Base-by-base conservation (phyloP, 2,113 vertebrate genomes). In the Trinectes maculatus region DNA sequence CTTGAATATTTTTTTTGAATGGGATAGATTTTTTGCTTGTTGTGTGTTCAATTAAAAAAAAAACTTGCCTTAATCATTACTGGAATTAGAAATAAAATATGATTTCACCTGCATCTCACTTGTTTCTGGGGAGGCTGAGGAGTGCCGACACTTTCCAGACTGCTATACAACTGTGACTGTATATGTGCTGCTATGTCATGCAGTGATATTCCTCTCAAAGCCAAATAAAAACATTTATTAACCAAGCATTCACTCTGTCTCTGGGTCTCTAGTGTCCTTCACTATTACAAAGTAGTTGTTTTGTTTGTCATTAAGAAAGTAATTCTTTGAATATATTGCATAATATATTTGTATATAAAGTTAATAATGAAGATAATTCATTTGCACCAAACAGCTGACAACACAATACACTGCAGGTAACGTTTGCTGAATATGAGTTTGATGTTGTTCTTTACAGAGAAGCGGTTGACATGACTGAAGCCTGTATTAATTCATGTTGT, bases 161-260 rank as follows among this genome's bases (percentile, higher is more conserved):
- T 88, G 87, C 87, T 91, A 65, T 72, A 80, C 83, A 82, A 89
- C 89, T 92, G 89, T 91, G 90, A 91, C 81, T 82, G 83, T 86
- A 72, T 84, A 74, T 49, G 55, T 86, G 86, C 90, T 91, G 92
- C 89, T 90, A 63, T 66, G 56, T 88, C 80, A 90, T 85, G 85
- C 83, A 91, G 89, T 91, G 80, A 84, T 84, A 56, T 85, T 89
- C 74, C 77, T 84, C 77, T 88, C 84, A 85, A 92, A 91, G 90
- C 92, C 91, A 94, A 94, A 94, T 94, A 94, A 94, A 93, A 83
- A 88, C 87, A 91, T 92, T 92, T 90, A 92, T 87, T 87, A 93
- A 93, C 91, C 89, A 91, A 89, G 83, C 26, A n/a, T 36, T 47
- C 25, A 37, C 24, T 12, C 1, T 12, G 3, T 12, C 0, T 53